Evolutionary conservation across 2,113 vertebrate species (phyloP).

Genomic region (Leptodactylus fuscus): DNA sequence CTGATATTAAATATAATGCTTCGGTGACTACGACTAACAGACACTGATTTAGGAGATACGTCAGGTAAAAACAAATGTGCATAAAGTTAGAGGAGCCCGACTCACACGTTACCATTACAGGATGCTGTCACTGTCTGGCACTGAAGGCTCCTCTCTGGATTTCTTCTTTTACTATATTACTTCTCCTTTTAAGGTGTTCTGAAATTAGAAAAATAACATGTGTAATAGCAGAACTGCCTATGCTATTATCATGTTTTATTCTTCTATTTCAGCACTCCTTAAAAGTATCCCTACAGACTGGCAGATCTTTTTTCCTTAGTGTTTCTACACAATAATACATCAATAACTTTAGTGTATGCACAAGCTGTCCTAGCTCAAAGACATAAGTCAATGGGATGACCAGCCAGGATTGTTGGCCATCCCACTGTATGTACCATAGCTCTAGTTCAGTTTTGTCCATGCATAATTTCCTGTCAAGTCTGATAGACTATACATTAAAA

Average conservation of each 20-base stretch:
- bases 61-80: neutral
- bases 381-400: neutral
- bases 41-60: neutral
- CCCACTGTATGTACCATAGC: too few relatives aligned
- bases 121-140: neutral
- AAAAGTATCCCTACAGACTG: constrained; percentile 8
- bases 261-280: constrained; percentile 54
- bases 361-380: neutral
- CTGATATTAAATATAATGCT: too few relatives aligned
- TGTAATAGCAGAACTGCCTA: constrained; percentile 58
- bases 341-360: neutral
- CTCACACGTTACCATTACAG: constrained; percentile 48
- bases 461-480: too few relatives aligned
- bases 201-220: constrained; percentile 58
- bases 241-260: constrained; percentile 59
- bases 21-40: too few relatives aligned
- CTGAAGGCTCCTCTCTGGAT: constrained; percentile 14
- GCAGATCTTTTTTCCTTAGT: neutral
- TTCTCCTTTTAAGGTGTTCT: constrained; percentile 54
- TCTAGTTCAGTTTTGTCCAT: too few relatives aligned
- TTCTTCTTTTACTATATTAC: constrained; percentile 42
- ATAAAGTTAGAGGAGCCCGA: neutral
- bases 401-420: too few relatives aligned
- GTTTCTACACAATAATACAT: neutral
- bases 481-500: too few relatives aligned